Evolutionary conservation across 2,113 vertebrate genomes (phyloP).

Genomic region (Tautogolabrus adspersus): DNA sequence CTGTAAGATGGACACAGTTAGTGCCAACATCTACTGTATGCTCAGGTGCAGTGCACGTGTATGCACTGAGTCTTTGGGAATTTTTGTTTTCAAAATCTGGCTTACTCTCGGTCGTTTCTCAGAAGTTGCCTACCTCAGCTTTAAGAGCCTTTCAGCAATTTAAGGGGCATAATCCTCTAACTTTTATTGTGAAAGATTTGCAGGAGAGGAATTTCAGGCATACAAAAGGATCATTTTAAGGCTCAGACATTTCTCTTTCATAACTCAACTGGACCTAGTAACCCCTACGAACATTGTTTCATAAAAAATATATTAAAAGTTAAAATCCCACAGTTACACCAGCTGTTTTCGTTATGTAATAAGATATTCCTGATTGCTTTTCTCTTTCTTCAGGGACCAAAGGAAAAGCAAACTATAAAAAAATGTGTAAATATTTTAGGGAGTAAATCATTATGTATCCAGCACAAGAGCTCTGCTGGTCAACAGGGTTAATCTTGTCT

Average conservation of each 20-base stretch:
- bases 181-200: constrained; percentile 1
- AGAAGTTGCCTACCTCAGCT: not conserved
- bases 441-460: not conserved
- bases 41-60: too few relatives aligned
- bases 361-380: not conserved
- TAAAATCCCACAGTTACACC: too few relatives aligned
- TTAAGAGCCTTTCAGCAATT: not conserved
- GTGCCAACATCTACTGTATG: too few relatives aligned
- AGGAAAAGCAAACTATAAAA: not conserved
- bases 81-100: not conserved
- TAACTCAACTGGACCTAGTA: not conserved
- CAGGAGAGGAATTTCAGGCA: not conserved
- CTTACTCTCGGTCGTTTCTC: not conserved
- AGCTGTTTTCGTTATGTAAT: too few relatives aligned
- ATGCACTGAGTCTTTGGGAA: too few relatives aligned
- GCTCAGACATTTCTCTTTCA: not conserved
- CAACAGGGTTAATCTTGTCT: constrained; percentile 32
- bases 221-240: not conserved
- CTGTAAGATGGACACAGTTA: not conserved
- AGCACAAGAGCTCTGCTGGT: constrained; percentile 7
- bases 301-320: not conserved
- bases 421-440: not conserved
- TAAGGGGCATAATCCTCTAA: not conserved
- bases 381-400: not conserved
- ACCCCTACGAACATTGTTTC: not conserved